Conservation (phyloP, 1,140 invertebrate genomes). For the Eriosoma lanigerum region DNA sequence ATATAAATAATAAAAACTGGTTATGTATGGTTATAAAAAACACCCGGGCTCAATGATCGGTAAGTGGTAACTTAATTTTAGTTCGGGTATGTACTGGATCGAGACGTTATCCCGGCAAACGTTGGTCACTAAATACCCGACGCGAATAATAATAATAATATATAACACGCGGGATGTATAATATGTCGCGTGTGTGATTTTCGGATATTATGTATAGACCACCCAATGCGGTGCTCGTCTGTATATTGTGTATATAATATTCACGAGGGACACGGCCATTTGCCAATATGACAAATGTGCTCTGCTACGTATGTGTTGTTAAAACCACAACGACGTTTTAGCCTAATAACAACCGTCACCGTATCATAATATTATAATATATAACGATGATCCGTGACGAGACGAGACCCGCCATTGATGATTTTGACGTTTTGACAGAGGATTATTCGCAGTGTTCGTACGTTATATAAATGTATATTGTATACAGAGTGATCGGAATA, state of each 20-base stretch:
- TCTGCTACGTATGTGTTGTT: neutral
- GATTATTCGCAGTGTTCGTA: neutral
- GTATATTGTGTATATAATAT: neutral
- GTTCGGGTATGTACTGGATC: too few relatives aligned
- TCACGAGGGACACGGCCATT: slow-evolving; percentile 4
- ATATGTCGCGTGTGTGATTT: neutral
- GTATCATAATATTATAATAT: too few relatives aligned
- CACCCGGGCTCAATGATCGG: too few relatives aligned
- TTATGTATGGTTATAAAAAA: too few relatives aligned
- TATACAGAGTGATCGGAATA: too few relatives aligned
- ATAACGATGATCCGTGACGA: slow-evolving; percentile 12
- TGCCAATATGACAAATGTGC: slow-evolving; percentile 44
- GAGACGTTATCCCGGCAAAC: too few relatives aligned
- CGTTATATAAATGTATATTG: too few relatives aligned
- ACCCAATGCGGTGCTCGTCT: neutral
- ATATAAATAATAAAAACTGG: too few relatives aligned
- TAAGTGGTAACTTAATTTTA: too few relatives aligned
- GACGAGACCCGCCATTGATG: neutral
- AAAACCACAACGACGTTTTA: neutral
- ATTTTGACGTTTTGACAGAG: slow-evolving; percentile 43
- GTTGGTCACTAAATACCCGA: too few relatives aligned
- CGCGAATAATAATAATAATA: neutral
- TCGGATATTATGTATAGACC: neutral
- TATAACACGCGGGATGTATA: too few relatives aligned
- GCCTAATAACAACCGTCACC: neutral